Percentiles rank a stretch among this genome's conserved stretches.
Conservation (phyloP, 2,888 invertebrate genomes). For the Perithous albicinctus region DNA sequence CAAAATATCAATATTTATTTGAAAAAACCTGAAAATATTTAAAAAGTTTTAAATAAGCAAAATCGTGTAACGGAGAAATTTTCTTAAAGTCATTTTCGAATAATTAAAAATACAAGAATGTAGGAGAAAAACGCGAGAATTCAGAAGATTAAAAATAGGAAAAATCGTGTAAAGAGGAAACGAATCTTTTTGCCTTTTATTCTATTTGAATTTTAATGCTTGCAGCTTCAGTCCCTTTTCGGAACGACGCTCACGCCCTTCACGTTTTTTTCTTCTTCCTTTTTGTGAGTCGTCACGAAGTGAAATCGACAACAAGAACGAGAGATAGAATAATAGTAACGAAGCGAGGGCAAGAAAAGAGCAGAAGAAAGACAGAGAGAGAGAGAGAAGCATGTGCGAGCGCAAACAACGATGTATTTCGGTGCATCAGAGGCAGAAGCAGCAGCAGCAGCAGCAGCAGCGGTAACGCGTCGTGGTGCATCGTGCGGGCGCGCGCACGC, state of each 20-base stretch:
- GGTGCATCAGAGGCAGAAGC: constrained; percentile 61
- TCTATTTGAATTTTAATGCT: constrained; percentile 37
- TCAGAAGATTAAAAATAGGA: not conserved
- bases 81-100: not conserved
- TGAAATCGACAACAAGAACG: constrained; percentile 30
- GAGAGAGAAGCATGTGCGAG: constrained; percentile 60
- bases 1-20: too few relatives aligned
- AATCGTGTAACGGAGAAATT: too few relatives aligned
- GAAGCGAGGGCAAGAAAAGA: constrained; percentile 38
- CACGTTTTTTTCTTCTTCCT: constrained; percentile 65
- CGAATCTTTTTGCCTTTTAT: not conserved
- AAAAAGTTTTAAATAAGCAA: too few relatives aligned
- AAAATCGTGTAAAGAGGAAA: not conserved
- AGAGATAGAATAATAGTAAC: constrained; percentile 50
- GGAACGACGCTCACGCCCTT: constrained; percentile 71
- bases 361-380: constrained; percentile 55
- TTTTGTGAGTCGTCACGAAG: constrained; percentile 34
- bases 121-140: not conserved
- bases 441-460: constrained; percentile 34
- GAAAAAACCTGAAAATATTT: too few relatives aligned
- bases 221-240: constrained; percentile 68
- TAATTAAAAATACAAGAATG: not conserved
- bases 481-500: constrained; percentile 80
- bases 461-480: constrained; percentile 80
- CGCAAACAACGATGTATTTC: constrained; percentile 69